These are phyloP conservation scores for Troides aeacus DNA, from an alignment of 2,888 invertebrate species.

Conservation along the genomic window DNA sequence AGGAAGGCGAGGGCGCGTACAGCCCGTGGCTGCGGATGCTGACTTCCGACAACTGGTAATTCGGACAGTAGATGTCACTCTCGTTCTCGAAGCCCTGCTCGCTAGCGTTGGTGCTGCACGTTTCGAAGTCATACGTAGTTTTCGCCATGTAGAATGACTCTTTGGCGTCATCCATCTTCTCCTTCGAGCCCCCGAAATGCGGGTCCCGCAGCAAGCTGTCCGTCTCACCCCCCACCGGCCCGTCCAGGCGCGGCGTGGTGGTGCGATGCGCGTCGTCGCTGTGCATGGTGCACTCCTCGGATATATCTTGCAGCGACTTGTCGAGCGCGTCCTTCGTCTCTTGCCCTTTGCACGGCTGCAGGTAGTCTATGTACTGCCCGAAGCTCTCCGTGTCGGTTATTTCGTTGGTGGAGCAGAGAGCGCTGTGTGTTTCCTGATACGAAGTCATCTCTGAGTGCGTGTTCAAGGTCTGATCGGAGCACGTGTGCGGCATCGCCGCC, in stretches of 20 bases:
- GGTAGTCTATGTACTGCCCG: constrained; percentile 72
- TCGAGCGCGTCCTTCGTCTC: constrained; percentile 61
- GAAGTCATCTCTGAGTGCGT: constrained; percentile 75
- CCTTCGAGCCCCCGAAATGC: constrained; percentile 51
- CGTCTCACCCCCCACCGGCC: constrained; percentile 50
- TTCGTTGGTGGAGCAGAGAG: constrained; percentile 73
- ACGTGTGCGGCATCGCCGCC: constrained; percentile 75
- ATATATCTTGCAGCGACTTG: constrained; percentile 71
- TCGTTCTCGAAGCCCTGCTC: constrained; percentile 78
- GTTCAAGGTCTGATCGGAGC: constrained; percentile 74
- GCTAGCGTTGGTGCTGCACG: constrained; percentile 71
- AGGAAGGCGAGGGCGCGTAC: constrained; percentile 81
- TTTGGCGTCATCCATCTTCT: constrained; percentile 63
- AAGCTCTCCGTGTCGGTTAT: constrained; percentile 77
- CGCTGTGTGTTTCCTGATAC: constrained; percentile 72
- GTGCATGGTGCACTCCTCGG: constrained; percentile 73
- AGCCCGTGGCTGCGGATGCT: constrained; percentile 83
- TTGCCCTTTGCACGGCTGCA: constrained; percentile 60
- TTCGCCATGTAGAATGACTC: constrained; percentile 69
- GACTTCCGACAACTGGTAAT: constrained; percentile 83
- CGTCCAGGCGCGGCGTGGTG: constrained; percentile 55
- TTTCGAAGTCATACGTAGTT: constrained; percentile 70
- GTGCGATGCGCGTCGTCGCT: constrained; percentile 65
- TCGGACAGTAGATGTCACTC: constrained; percentile 81
- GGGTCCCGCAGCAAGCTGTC: constrained; percentile 59